Percentiles rank a stretch among this genome's conserved stretches.
Evolutionary conservation across 2,888 invertebrate genomes (phyloP).

Genomic region (Caenorhabditis uteleia): DNA sequence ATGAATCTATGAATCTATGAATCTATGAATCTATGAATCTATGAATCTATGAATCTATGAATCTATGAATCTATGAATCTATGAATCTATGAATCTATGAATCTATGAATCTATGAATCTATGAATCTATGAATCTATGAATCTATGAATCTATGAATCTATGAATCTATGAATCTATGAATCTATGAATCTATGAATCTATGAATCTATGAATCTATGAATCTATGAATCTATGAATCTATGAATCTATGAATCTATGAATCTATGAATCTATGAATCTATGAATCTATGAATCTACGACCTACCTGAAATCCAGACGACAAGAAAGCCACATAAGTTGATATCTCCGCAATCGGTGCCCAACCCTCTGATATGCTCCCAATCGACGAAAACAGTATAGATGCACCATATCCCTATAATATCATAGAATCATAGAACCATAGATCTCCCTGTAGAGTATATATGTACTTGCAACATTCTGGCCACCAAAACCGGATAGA

Average conservation of each 20-base stretch:
- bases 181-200: not conserved
- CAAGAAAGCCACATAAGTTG: conserved; percentile 42
- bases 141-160: not conserved
- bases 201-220: not conserved
- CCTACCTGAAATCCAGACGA: conserved; percentile 39
- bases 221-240: not conserved
- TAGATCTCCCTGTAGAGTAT: not conserved
- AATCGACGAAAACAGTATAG: conserved; percentile 40
- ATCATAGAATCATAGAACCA: not conserved
- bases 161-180: not conserved
- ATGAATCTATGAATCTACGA: not conserved
- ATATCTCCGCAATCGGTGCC: conserved; percentile 35
- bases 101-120: not conserved
- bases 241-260: not conserved
- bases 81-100: not conserved
- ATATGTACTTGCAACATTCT: conserved; percentile 15
- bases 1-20: not conserved
- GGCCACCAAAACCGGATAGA: conserved; percentile 13
- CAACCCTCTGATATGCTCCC: conserved; percentile 44
- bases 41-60: not conserved
- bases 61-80: not conserved
- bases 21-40: not conserved
- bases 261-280: not conserved
- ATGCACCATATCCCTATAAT: conserved; percentile 38
- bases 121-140: not conserved